Percentiles rank a stretch among this genome's conserved stretches.
phyloP scores from a whole-genome alignment of 92 coral and sea anemone species.

The Phenganax marumi region DNA sequence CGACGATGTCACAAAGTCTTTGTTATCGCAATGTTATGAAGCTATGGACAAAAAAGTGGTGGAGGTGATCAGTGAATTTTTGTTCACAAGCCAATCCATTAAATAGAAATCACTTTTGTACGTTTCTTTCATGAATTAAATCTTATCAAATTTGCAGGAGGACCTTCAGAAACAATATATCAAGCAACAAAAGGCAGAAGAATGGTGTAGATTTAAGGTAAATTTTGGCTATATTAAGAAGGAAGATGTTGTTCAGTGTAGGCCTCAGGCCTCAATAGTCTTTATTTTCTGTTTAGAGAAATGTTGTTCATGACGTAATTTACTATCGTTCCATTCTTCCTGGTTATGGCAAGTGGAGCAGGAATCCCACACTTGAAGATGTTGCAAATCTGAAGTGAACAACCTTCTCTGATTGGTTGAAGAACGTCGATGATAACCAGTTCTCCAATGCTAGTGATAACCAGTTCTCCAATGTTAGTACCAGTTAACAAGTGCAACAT shows the following conservation, averaged over 20 bases:
- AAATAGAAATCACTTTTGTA: neutral
- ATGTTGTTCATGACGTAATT: constrained; percentile 69
- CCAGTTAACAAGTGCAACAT: too few species aligned
- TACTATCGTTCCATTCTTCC: constrained; percentile 82
- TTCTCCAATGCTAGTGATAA: neutral
- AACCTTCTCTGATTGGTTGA: neutral
- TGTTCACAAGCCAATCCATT: neutral
- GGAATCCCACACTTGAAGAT: constrained; percentile 73
- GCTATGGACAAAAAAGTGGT: constrained; percentile 76
- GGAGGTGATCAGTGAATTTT: constrained; percentile 58
- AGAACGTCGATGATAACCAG: neutral
- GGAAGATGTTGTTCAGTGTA: neutral
- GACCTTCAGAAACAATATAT: constrained; percentile 87
- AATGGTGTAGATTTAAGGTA: constrained; percentile 84
- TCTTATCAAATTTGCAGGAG: constrained; percentile 50
- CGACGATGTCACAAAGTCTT: constrained; percentile 89
- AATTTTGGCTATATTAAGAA: neutral
- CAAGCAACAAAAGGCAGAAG: constrained; percentile 78
- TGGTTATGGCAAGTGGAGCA: constrained; percentile 95
- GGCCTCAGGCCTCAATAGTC: neutral
- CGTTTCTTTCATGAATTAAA: neutral
- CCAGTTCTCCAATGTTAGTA: neutral
- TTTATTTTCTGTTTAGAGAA: constrained; percentile 55
- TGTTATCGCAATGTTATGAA: constrained; percentile 86
- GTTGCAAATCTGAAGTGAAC: constrained; percentile 28